These are phyloP conservation scores for Tragelaphus strepsiceros DNA, from an alignment of 2,113 vertebrate genomes.

Conservation along the genomic window DNA sequence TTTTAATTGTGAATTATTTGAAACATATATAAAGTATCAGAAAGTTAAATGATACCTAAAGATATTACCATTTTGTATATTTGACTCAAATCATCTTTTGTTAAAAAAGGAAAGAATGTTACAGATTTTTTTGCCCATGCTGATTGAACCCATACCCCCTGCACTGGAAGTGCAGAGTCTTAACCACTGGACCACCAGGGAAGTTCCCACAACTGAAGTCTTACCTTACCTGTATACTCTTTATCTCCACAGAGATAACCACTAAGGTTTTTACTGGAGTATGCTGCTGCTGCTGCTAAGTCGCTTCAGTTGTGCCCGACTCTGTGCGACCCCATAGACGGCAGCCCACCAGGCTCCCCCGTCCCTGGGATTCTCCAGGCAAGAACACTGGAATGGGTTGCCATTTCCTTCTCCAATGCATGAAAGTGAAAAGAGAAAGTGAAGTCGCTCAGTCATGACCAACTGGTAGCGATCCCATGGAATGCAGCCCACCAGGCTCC, in stretches of 20 bases:
- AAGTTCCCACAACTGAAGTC: background rate
- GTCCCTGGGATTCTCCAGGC: too few species aligned
- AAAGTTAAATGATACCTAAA: background rate
- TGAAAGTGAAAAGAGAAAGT: too few species aligned
- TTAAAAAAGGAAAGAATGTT: background rate
- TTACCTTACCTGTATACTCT: background rate
- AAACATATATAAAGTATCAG: background rate
- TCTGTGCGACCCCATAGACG: too few species aligned
- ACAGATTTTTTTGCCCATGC: background rate
- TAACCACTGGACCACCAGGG: background rate
- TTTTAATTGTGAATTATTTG: background rate
- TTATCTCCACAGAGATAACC: background rate
- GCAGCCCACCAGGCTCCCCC: too few species aligned
- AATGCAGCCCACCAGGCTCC: too few species aligned
- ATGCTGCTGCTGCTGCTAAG: too few species aligned
- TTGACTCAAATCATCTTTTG: background rate
- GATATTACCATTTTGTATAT: background rate
- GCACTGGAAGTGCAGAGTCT: background rate
- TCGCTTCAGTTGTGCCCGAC: too few species aligned
- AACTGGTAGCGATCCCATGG: too few species aligned
- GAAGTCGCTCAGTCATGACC: too few species aligned
- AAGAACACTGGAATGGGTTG: too few species aligned
- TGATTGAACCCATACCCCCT: background rate
- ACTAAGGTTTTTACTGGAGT: background rate
- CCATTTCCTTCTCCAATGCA: too few species aligned